A percentile compares a stretch with the other conserved stretches of the same genome.
These are phyloP conservation scores for Ctenopoma multispine DNA, from an alignment of 2,797 vertebrate species.

Conservation along the genomic window DNA sequence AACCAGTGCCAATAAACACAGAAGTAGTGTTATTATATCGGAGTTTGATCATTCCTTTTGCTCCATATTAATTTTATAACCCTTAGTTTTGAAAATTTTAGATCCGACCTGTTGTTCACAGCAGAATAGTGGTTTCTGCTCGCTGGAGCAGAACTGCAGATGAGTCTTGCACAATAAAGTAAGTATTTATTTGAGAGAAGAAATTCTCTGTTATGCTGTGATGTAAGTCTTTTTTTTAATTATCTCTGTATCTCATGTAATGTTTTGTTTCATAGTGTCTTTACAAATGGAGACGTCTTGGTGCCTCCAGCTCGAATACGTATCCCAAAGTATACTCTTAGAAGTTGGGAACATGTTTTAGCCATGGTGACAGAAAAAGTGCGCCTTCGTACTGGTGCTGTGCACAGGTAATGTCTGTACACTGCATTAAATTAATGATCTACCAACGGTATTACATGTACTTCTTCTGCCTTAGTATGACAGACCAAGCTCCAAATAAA, in stretches of 20 bases:
- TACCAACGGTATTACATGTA: neutral
- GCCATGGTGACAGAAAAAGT: slow-evolving; percentile 81
- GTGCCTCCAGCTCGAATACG: slow-evolving; percentile 76
- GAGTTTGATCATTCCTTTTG: slow-evolving; percentile 11
- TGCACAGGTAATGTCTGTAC: slow-evolving; percentile 70
- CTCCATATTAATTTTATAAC: neutral
- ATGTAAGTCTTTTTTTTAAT: neutral
- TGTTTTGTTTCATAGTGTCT: slow-evolving; percentile 75
- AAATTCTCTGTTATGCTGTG: neutral
- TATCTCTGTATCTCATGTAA: neutral
- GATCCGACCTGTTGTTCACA: slow-evolving; percentile 87
- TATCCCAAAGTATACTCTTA: slow-evolving; percentile 82
- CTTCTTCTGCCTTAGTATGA: neutral
- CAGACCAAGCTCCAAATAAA: neutral
- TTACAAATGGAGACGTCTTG: slow-evolving; percentile 81
- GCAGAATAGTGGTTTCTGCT: slow-evolving; percentile 82
- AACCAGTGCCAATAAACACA: neutral
- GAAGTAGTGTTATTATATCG: neutral
- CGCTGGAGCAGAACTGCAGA: slow-evolving; percentile 81
- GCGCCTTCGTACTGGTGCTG: slow-evolving; percentile 75
- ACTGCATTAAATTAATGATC: slow-evolving; percentile 6
- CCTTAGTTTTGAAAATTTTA: slow-evolving; percentile 49
- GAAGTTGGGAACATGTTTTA: slow-evolving; percentile 82
- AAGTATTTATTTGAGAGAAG: slow-evolving; percentile 65
- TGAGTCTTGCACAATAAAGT: slow-evolving; percentile 82